Percentiles rank a stretch among this genome's conserved stretches.
Evolutionary conservation across 2,113 vertebrate genomes (phyloP).

Genomic region (Heteronetta atricapilla): DNA sequence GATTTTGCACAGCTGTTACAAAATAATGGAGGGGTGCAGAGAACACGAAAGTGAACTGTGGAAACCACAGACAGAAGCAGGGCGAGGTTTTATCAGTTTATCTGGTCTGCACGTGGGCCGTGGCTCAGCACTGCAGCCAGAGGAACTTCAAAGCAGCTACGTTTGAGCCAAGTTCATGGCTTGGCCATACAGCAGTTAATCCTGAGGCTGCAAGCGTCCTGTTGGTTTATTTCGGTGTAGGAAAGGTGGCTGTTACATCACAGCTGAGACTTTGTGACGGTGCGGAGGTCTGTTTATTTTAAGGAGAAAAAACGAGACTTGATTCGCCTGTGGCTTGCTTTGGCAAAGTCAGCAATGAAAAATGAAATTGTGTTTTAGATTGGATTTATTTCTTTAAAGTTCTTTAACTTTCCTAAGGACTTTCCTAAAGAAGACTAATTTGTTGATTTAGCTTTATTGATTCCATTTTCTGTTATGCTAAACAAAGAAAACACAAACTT

Average conservation of each 20-base stretch:
- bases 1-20: neutral
- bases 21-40: neutral
- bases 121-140: fast-evolving
- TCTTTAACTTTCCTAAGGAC: neutral
- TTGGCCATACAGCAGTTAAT: neutral
- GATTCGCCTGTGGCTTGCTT: neutral
- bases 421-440: neutral
- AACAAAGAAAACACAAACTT: neutral
- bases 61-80: fast-evolving
- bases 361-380: neutral
- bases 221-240: fast-evolving
- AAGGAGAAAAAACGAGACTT: neutral
- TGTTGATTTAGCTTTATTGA: neutral
- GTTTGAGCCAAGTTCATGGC: fast-evolving
- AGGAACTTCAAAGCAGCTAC: neutral
- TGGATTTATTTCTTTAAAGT: neutral
- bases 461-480: neutral
- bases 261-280: neutral
- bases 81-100: neutral
- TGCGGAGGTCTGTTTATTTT: neutral
- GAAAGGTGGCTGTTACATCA: neutral
- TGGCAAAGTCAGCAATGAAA: neutral
- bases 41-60: neutral
- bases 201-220: too few relatives aligned
- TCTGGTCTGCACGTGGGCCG: neutral